Conservation (phyloP, 2,113 vertebrate genomes). For the Azemiops feae region DNA sequence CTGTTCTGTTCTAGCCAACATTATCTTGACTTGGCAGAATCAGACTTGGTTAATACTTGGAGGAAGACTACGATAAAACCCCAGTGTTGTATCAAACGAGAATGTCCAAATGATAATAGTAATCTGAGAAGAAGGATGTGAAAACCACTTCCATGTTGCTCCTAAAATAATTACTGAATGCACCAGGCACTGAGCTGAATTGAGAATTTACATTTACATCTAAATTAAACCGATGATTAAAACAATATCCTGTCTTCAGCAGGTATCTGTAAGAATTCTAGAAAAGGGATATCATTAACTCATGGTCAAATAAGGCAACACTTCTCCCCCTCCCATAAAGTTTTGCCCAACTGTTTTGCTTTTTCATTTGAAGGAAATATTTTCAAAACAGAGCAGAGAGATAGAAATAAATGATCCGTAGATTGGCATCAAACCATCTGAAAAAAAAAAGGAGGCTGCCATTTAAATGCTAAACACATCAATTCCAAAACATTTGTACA, state of each 20-base stretch:
- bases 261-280: neutral
- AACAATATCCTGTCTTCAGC: neutral
- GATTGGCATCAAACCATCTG: neutral
- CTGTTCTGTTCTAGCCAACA: neutral
- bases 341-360: neutral
- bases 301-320: neutral
- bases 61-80: neutral
- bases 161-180: neutral
- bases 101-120: neutral
- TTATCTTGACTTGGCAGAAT: neutral
- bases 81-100: neutral
- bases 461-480: neutral
- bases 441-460: neutral
- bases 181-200: neutral
- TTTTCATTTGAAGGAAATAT: neutral
- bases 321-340: neutral
- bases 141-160: neutral
- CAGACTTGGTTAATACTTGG: neutral
- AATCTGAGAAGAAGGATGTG: neutral
- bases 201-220: neutral
- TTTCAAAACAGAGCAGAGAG: neutral
- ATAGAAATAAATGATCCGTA: neutral
- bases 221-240: neutral
- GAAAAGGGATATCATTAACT: neutral
- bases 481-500: neutral